Evolutionary conservation across 2,888 invertebrate species (phyloP).

Genomic region (Podotricha telesiphe): DNA sequence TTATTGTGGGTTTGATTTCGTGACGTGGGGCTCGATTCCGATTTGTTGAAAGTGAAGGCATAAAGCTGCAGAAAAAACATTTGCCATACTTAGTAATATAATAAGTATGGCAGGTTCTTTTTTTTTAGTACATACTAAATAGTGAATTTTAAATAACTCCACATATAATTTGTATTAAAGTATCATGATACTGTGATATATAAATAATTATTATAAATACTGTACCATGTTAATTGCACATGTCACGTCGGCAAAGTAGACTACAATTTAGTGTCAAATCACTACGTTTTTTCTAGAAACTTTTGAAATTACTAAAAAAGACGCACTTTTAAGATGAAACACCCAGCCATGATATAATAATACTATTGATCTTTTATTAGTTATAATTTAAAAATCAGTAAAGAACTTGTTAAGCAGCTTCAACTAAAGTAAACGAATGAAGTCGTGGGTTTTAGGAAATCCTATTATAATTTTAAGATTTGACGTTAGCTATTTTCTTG

Average conservation of each 20-base stretch:
- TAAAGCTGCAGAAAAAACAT: no score
- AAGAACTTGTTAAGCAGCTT: slow-evolving; percentile 9
- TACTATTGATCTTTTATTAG: not conserved
- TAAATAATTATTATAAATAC: not conserved
- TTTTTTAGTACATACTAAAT: no score
- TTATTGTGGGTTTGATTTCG: no score
- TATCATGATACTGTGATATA: no score
- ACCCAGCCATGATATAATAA: not conserved
- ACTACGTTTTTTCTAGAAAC: not conserved
- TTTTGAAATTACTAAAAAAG: not conserved
- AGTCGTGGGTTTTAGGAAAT: not conserved
- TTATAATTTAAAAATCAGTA: not conserved
- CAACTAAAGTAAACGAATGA: not conserved
- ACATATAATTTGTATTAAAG: no score
- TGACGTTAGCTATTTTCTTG: not conserved
- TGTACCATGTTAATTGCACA: not conserved
- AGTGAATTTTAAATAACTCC: no score
- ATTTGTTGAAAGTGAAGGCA: no score
- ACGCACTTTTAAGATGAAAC: not conserved
- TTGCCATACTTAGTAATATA: no score
- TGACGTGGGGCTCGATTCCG: no score
- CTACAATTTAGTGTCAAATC: not conserved
- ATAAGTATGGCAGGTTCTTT: no score
- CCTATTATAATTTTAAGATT: not conserved
- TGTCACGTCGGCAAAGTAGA: not conserved